Conservation (phyloP, 37 sponge, comb jelly and placozoan genomes). For the Ianthella basta region DNA sequence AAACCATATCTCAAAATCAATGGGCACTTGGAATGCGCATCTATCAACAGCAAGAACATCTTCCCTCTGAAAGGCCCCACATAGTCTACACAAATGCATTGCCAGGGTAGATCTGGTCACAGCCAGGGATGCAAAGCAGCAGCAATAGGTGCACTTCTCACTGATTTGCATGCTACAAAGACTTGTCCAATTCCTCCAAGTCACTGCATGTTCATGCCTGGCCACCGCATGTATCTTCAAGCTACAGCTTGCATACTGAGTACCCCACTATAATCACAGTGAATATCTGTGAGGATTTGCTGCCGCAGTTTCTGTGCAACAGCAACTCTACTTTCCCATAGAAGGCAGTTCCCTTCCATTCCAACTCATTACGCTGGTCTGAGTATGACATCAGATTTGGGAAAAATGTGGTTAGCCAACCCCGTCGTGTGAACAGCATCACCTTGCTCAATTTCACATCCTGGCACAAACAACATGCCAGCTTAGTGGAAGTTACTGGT, state of each 20-base stretch:
- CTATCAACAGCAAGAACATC: slow-evolving; percentile 13
- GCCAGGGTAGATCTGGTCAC: slow-evolving; percentile 1
- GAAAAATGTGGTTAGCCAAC: not conserved
- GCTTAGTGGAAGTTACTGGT: not conserved
- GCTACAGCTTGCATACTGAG: slow-evolving; percentile 6
- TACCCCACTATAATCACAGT: slow-evolving; percentile 3
- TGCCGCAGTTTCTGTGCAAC: not conserved
- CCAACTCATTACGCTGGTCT: not conserved
- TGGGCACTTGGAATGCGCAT: not conserved
- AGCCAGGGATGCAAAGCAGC: slow-evolving; percentile 29
- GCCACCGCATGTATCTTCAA: slow-evolving; percentile 25
- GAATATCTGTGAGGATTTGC: not conserved
- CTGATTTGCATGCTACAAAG: not conserved
- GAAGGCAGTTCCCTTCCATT: not conserved
- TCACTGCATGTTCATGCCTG: not conserved
- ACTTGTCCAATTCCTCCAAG: not conserved
- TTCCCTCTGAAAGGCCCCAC: not conserved
- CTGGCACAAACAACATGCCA: not conserved
- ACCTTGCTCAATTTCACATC: not conserved
- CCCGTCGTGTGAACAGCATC: not conserved
- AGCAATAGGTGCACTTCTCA: not conserved
- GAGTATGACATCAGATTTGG: not conserved
- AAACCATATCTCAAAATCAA: not conserved
- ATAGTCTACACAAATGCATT: slow-evolving; percentile 13
- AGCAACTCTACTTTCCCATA: slow-evolving; percentile 12